Evolutionary conservation across 2,888 invertebrate species (phyloP).

Genomic region (Habroteleia sp.): DNA sequence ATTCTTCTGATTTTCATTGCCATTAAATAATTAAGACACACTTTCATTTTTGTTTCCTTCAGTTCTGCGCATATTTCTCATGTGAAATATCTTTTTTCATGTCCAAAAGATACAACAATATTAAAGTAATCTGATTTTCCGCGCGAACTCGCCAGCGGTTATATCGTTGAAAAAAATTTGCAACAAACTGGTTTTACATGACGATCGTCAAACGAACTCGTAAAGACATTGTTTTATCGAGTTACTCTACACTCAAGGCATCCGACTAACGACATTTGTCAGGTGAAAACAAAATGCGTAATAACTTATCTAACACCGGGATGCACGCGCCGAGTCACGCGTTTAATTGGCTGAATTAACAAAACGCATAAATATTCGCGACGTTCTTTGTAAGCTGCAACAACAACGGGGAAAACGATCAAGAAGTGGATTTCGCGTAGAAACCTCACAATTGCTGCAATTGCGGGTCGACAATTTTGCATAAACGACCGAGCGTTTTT

Average conservation of each 20-base stretch:
- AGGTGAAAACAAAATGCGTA: slow-evolving; percentile 24
- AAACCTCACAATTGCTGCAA: slow-evolving; percentile 39
- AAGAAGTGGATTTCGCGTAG: slow-evolving; percentile 18
- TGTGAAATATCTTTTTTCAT: too few relatives aligned
- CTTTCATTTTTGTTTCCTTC: too few relatives aligned
- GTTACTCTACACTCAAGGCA: slow-evolving; percentile 6
- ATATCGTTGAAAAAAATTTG: background rate
- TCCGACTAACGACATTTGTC: slow-evolving; percentile 17
- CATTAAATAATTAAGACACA: too few relatives aligned
- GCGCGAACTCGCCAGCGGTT: too few relatives aligned
- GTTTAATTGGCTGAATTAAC: slow-evolving; percentile 49
- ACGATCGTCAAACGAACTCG: slow-evolving; percentile 10
- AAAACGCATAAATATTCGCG: slow-evolving; percentile 39
- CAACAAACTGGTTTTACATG: background rate
- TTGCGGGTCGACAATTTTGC: slow-evolving; percentile 36
- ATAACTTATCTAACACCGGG: slow-evolving; percentile 20
- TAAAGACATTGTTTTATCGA: slow-evolving; percentile 26
- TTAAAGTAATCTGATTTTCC: too few relatives aligned
- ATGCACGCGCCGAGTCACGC: background rate
- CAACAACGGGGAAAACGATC: slow-evolving; percentile 11
- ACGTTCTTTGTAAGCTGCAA: slow-evolving; percentile 9
- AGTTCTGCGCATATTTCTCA: too few relatives aligned
- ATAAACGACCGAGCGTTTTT: too few relatives aligned
- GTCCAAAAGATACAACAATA: too few relatives aligned
- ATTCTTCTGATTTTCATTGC: too few relatives aligned